Evolutionary conservation across 2,888 invertebrate genomes (phyloP).

Genomic region (Nomada fucata): DNA sequence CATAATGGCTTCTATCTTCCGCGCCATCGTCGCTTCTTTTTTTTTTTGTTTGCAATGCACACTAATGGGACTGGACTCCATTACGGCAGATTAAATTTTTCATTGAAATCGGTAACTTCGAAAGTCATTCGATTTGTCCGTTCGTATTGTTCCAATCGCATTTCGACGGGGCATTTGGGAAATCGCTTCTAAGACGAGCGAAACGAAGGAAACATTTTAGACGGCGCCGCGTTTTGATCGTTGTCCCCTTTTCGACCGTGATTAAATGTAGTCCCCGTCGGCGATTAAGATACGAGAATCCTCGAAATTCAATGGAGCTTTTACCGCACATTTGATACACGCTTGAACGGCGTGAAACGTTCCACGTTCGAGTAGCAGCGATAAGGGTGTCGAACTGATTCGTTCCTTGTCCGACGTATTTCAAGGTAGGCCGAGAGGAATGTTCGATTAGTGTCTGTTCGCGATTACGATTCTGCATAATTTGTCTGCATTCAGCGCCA

Average conservation of each 20-base stretch:
- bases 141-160: background rate
- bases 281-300: conserved; percentile 49
- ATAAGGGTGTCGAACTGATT: conserved; percentile 43
- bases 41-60: conserved; percentile 11
- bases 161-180: conserved; percentile 11
- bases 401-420: conserved; percentile 20
- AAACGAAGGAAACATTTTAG: background rate
- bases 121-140: background rate
- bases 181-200: conserved; percentile 2
- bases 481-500: background rate
- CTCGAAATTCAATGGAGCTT: conserved; percentile 64
- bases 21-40: background rate
- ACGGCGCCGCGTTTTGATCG: conserved; percentile 7
- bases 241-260: conserved; percentile 23
- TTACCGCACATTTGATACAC: conserved; percentile 43
- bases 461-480: background rate
- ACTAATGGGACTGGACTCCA: conserved; percentile 40
- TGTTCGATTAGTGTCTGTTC: conserved; percentile 21
- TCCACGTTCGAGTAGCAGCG: conserved; percentile 11
- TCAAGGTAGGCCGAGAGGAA: background rate
- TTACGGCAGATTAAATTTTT: conserved; percentile 48
- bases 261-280: conserved; percentile 48
- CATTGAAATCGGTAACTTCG: conserved; percentile 9
- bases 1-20: conserved; percentile 16
- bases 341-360: conserved; percentile 25